These are phyloP conservation scores for Chloroceryle aenea DNA, from an alignment of 2,113 vertebrate species.

Conservation along the genomic window DNA sequence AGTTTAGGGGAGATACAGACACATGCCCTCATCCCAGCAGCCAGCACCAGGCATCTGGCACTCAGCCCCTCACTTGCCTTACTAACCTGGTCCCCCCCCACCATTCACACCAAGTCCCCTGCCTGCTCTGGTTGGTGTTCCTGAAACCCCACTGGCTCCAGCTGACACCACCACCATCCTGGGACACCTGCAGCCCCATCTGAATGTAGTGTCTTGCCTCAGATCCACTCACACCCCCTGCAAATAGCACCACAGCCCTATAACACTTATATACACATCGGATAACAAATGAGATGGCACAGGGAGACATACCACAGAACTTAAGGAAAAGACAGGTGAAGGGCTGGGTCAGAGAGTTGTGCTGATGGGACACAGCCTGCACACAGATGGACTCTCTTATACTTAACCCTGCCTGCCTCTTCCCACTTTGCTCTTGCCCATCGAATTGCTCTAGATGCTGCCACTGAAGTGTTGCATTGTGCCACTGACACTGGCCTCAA, in stretches of 20 bases:
- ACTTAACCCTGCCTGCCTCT: neutral
- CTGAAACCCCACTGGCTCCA: neutral
- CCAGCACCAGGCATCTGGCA: neutral
- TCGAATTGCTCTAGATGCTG: rapidly evolving
- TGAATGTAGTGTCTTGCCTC: neutral
- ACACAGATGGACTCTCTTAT: rapidly evolving
- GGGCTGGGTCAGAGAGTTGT: neutral
- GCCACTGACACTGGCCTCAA: neutral
- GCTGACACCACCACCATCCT: rapidly evolving
- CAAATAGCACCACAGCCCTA: neutral
- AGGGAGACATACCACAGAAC: neutral
- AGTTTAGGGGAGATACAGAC: neutral
- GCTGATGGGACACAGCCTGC: rapidly evolving
- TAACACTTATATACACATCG: rapidly evolving
- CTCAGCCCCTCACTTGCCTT: neutral
- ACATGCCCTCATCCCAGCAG: neutral
- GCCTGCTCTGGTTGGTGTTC: rapidly evolving
- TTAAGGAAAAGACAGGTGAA: neutral
- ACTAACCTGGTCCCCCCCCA: rapidly evolving
- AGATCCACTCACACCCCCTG: neutral
- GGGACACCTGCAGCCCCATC: rapidly evolving
- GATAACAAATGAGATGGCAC: neutral
- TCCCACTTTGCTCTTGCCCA: neutral
- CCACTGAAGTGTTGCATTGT: neutral
- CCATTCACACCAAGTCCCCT: rapidly evolving